Evolutionary conservation across 2,888 invertebrate genomes (phyloP), one percentile per base, ranked within the genome.

Genomic region (Rhingia campestris): DNA sequence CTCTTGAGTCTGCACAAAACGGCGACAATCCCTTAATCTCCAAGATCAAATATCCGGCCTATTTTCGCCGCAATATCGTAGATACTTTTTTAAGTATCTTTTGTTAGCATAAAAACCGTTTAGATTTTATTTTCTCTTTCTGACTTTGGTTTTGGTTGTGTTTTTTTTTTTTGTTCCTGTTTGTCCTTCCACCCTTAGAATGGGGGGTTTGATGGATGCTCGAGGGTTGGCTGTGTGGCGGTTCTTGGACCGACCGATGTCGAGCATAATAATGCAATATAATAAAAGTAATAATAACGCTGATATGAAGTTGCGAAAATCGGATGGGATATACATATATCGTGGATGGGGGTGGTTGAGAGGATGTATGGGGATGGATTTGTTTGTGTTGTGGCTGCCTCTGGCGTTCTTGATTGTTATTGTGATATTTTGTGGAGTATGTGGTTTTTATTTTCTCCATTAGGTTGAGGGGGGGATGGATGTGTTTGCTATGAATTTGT

Each of bases 11-110:
- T 86, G 86, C 86, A 86, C 86, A 87, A 87, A 87, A 87, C 87
- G 87, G 86, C 87, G 87, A 87, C 87, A 87, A 88, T 87, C 87
- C 87, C 85, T 87, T 87, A 87, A 88, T 88, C 87, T 88, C 86
- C 85, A 86, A 86, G 87, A 87, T 87, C 88, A 87, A 88, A 87
- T 87, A 87, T 88, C 87, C 87, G 87, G 86, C 87, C 86, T 87
- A 87, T 87, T 87, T 84, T 84, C 80, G 84, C 86, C 86, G 87
- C 86, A 88, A 87, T 87, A 87, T 86, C 86, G 85, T 87, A 82
- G 85, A 85, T 86, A 86, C 84, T 84, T 84, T 84, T 80, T 84
- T 84, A 80, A 75, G 84, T 84, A 80, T 80, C 84, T 84, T 84
- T 84, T 84, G 84, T 84, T 80, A 75, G 84, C 84, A 84, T 80